A percentile compares a stretch with the other conserved stretches of the same genome.
Conservation (phyloP, 2,797 vertebrate genomes). For the Sphenodon punctatus region DNA sequence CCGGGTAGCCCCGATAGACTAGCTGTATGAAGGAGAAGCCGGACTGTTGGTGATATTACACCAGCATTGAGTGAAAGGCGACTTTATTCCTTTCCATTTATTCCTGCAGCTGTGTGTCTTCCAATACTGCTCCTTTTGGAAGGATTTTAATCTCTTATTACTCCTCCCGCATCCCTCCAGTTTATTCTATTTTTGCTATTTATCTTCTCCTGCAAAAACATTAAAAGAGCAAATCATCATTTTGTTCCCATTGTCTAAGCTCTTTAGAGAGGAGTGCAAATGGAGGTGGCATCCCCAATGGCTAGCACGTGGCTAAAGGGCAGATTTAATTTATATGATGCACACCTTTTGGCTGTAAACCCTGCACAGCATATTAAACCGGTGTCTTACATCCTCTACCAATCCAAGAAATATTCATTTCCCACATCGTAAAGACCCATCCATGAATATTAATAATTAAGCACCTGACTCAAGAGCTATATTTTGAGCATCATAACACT, state of each 20-base stretch:
- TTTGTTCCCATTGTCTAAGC: not conserved
- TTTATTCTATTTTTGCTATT: not conserved
- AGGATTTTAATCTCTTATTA: not conserved
- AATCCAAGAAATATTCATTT: slow-evolving; percentile 61
- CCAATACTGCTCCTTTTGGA: not conserved
- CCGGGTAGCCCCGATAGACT: too few relatives aligned
- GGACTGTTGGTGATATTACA: too few relatives aligned
- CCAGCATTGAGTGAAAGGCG: too few relatives aligned
- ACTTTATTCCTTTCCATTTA: too few relatives aligned
- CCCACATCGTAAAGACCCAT: slow-evolving; percentile 63
- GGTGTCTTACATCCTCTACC: slow-evolving; percentile 55
- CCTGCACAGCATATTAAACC: slow-evolving; percentile 60
- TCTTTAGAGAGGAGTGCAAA: slow-evolving; percentile 28
- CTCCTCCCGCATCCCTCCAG: not conserved
- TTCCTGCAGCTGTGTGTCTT: too few relatives aligned
- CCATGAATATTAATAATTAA: slow-evolving; percentile 73
- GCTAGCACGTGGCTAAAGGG: slow-evolving; percentile 47
- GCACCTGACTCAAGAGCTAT: slow-evolving; percentile 53
- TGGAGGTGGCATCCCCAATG: slow-evolving; percentile 41
- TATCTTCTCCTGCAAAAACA: slow-evolving; percentile 31
- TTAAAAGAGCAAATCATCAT: not conserved
- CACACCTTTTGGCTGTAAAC: not conserved
- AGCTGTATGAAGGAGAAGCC: too few relatives aligned
- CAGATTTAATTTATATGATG: slow-evolving; percentile 64
- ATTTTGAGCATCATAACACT: slow-evolving; percentile 68